Conservation (phyloP, 2,797 vertebrate genomes). For the Sebastes ruberrimus region DNA sequence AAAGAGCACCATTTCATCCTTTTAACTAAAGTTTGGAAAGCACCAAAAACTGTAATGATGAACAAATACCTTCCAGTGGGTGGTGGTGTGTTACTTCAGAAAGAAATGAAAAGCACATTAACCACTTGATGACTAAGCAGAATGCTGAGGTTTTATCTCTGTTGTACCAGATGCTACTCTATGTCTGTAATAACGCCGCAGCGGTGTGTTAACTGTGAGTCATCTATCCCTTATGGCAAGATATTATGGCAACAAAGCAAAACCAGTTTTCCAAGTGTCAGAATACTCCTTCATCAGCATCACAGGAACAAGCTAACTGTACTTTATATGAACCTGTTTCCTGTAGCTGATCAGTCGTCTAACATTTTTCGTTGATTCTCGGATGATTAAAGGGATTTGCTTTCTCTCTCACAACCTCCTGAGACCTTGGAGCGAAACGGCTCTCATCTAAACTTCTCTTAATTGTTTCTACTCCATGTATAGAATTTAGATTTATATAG, state of each 20-base stretch:
- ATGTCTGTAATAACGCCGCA: slow-evolving; percentile 30
- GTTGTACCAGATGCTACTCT: slow-evolving; percentile 44
- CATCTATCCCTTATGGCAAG: slow-evolving; percentile 54
- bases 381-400: neutral
- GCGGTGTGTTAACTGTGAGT: slow-evolving; percentile 39
- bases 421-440: slow-evolving; percentile 1
- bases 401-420: neutral
- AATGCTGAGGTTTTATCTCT: slow-evolving; percentile 31
- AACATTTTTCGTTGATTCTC: neutral
- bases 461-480: slow-evolving; percentile 7
- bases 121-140: slow-evolving; percentile 47
- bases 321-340: neutral
- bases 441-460: slow-evolving; percentile 10
- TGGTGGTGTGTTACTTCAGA: slow-evolving; percentile 1
- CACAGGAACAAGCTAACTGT: slow-evolving; percentile 12
- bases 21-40: slow-evolving; percentile 1
- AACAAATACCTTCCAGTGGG: slow-evolving; percentile 6
- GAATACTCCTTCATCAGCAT: slow-evolving; percentile 51
- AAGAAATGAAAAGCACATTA: slow-evolving; percentile 29
- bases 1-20: neutral
- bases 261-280: slow-evolving; percentile 43
- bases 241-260: slow-evolving; percentile 68
- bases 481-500: slow-evolving; percentile 3
- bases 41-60: neutral
- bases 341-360: slow-evolving; percentile 1